Evolutionary conservation across 2,888 invertebrate genomes (phyloP).

Genomic region (Tricholauxania praeusta): DNA sequence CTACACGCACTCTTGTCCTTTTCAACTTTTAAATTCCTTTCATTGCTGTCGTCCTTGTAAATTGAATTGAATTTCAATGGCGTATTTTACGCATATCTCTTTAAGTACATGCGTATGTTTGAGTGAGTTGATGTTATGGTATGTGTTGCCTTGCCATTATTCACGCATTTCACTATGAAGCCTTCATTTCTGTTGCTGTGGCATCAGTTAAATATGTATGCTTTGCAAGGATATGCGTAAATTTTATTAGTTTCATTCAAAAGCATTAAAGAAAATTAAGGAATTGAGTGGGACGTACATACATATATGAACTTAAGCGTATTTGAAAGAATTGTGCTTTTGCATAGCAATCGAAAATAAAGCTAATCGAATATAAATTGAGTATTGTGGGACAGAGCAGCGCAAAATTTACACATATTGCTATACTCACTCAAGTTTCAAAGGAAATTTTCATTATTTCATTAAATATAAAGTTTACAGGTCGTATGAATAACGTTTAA

Average conservation of each 20-base stretch:
- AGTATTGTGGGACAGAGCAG: too few species aligned
- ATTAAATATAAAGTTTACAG: too few species aligned
- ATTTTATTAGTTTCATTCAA: constrained; percentile 44
- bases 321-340: too few species aligned
- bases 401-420: too few species aligned
- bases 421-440: too few species aligned
- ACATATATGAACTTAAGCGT: too few species aligned
- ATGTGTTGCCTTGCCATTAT: constrained; percentile 4
- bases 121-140: neutral
- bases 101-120: neutral
- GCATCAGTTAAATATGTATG: constrained; percentile 29
- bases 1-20: constrained; percentile 25
- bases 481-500: too few species aligned
- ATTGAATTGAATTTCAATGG: constrained; percentile 38
- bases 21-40: constrained; percentile 7
- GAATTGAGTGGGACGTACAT: neutral
- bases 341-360: too few species aligned
- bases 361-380: too few species aligned
- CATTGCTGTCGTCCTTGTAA: constrained; percentile 24
- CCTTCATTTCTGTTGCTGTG: constrained; percentile 9
- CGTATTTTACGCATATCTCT: neutral
- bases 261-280: constrained; percentile 18
- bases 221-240: constrained; percentile 48
- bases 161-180: neutral
- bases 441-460: too few species aligned